These are phyloP conservation scores for Laodelphax striatellus DNA, from an alignment of 1,140 invertebrate genomes.

Conservation along the genomic window DNA sequence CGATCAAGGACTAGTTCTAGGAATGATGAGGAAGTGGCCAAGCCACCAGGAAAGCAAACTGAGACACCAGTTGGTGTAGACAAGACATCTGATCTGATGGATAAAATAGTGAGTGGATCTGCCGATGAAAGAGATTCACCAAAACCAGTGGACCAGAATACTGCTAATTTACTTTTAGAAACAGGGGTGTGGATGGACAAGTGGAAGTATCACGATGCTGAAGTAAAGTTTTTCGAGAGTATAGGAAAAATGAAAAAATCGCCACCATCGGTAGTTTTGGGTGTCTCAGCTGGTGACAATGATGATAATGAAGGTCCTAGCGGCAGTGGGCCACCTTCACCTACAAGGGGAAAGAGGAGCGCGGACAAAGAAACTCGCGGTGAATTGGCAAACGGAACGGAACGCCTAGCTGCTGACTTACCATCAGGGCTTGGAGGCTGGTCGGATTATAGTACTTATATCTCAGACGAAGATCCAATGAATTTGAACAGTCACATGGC, in stretches of 20 bases:
- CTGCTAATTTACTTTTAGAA: slow-evolving; percentile 11
- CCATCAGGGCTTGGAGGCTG: slow-evolving; percentile 68
- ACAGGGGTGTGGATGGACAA: slow-evolving; percentile 22
- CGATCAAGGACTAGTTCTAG: slow-evolving; percentile 29
- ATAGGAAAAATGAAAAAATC: background rate
- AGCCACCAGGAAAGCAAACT: background rate
- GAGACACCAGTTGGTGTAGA: background rate
- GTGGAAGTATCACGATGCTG: slow-evolving; percentile 25
- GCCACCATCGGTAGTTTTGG: background rate
- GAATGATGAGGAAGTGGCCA: background rate
- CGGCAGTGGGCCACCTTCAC: slow-evolving; percentile 40
- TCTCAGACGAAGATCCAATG: slow-evolving; percentile 34
- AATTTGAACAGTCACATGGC: background rate
- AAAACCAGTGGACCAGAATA: slow-evolving; percentile 4
- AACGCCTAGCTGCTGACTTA: slow-evolving; percentile 56
- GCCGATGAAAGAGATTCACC: background rate
- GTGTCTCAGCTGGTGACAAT: slow-evolving; percentile 8
- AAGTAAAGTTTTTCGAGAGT: slow-evolving; percentile 15
- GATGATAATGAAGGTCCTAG: slow-evolving; percentile 10
- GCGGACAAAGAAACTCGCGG: slow-evolving; percentile 22
- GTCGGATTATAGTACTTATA: slow-evolving; percentile 71
- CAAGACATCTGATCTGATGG: background rate
- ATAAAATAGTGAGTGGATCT: background rate
- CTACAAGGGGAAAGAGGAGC: slow-evolving; percentile 31
- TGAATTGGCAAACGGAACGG: slow-evolving; percentile 35